Evolutionary conservation across 2,797 vertebrate species (phyloP), one percentile per base, ranked within the genome.

Genomic region (Pampus argenteus): DNA sequence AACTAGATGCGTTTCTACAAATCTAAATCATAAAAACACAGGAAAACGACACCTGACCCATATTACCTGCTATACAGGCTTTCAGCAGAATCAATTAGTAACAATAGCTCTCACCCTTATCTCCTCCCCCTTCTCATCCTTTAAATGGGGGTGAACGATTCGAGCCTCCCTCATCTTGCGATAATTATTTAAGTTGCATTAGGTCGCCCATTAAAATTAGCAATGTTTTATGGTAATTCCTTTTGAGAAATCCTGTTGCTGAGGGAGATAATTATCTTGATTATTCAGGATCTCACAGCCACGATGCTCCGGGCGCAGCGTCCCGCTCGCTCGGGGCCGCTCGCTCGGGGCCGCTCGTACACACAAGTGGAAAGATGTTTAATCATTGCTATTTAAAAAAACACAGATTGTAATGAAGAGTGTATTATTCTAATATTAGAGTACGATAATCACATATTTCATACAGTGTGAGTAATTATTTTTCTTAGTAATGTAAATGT

Each of bases 201-300:
- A 87, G 78, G 84, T 79, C 71, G 57, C 78, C 78, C 78, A 86
- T 93, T 91, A 89, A 91, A 91, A 92, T 88, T 77, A 86, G 82
- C 78, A 86, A 75, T 89, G 84, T 92, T 91, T 92, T 91, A 94
- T 93, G 90, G 80, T 91, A 93, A 92, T 95, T 92, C 76, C 67
- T 66, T 78, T 83, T 69, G 69, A 82, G 83, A 86, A 94, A 86
- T 79, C 81, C 29, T 84, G 85, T 92, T 92, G 87, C 89, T 84
- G 78, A 86, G 79, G 80, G 87, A 93, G 88, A 94, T 94, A 93
- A 94, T 94, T 90, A 94, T 93, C 93, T 91, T 86, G 73, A 94
- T 93, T 94, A 95, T 95, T 92, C 91, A 73, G 83, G 80, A 91
- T 89, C 85, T 87, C 81, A 68, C 89, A 92, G 88, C 89, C 81